Evolutionary conservation across 2,888 invertebrate species (phyloP).

Genomic region (Mesochorus sp.): DNA sequence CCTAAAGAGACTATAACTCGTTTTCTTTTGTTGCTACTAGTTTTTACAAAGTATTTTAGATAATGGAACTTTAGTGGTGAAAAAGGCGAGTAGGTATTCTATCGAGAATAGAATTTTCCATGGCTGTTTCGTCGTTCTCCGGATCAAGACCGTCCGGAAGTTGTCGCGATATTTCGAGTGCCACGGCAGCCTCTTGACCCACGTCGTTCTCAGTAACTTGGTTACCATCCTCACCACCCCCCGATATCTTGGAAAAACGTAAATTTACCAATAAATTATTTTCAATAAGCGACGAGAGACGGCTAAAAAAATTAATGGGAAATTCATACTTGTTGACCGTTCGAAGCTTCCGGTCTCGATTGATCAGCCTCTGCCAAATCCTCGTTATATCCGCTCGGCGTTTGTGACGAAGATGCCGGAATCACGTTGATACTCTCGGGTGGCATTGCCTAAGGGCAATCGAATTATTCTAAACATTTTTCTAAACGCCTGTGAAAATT

Average conservation of each 20-base stretch:
- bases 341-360: conserved; percentile 83
- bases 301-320: neutral
- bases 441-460: conserved; percentile 55
- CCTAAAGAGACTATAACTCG: conserved; percentile 4
- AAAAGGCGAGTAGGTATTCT: conserved; percentile 68
- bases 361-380: conserved; percentile 93
- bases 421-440: conserved; percentile 62
- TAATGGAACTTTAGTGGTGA: conserved; percentile 57
- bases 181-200: conserved; percentile 59
- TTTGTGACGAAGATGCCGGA: conserved; percentile 62
- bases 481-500: too few species aligned
- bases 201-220: conserved; percentile 65
- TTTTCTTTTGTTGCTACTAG: neutral
- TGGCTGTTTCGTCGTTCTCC: conserved; percentile 67
- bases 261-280: conserved; percentile 10
- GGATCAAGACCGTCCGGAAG: conserved; percentile 55
- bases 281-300: neutral
- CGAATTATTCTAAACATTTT: conserved; percentile 24
- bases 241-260: conserved; percentile 40
- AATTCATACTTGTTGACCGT: conserved; percentile 72
- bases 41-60: neutral
- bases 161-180: conserved; percentile 65
- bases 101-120: conserved; percentile 67
- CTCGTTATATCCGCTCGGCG: conserved; percentile 84
- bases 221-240: conserved; percentile 56